A percentile compares a stretch with the other conserved stretches of the same genome.
phyloP scores from a whole-genome alignment of 2,888 invertebrate genomes.

The Metopia argyrocephala region DNA sequence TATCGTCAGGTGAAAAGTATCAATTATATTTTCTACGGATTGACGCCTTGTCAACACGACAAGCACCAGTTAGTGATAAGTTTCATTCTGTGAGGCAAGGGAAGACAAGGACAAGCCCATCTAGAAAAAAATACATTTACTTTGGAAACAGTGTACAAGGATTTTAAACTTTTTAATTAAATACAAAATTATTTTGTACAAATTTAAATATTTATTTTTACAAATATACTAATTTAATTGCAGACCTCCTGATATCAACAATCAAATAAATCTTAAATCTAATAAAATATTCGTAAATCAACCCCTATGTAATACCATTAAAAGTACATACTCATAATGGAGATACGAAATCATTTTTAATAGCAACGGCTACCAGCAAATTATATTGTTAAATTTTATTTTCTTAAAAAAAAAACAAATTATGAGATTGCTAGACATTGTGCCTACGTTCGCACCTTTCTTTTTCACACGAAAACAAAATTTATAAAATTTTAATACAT shows the following conservation, averaged over 20 bases:
- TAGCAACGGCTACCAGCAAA: constrained; percentile 13
- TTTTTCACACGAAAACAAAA: not conserved
- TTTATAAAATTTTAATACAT: constrained; percentile 52
- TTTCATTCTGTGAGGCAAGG: no score
- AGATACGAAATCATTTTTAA: not conserved
- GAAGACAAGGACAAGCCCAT: no score
- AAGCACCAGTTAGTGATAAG: no score
- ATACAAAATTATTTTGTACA: constrained; percentile 16
- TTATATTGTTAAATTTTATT: constrained; percentile 1
- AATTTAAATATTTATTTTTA: not conserved
- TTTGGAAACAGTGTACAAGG: constrained; percentile 39
- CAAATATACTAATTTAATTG: constrained; percentile 39
- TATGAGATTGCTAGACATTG: constrained; percentile 15
- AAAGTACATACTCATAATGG: not conserved
- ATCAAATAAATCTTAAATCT: constrained; percentile 20
- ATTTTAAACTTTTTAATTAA: constrained; percentile 32
- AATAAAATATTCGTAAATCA: constrained; percentile 42
- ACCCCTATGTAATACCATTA: constrained; percentile 13
- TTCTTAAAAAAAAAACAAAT: not conserved
- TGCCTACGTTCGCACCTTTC: constrained; percentile 62
- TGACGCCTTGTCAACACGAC: no score
- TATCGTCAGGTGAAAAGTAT: no score
- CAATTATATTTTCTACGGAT: no score
- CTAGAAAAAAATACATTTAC: not conserved
- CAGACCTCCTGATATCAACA: constrained; percentile 3